phyloP scores from a whole-genome alignment of 2,888 invertebrate genomes.

The Thymelicus acteon region DNA sequence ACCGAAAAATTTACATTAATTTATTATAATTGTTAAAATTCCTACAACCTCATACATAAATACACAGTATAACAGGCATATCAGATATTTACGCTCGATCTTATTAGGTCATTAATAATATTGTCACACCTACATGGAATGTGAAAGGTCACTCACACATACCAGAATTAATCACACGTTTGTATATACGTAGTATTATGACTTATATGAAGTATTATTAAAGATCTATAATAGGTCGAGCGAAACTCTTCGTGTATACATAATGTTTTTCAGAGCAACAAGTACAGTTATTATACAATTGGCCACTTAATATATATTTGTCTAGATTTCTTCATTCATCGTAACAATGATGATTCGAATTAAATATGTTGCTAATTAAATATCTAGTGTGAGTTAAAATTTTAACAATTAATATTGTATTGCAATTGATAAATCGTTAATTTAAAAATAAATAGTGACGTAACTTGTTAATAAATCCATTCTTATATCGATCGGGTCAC shows the following conservation, averaged over 20 bases:
- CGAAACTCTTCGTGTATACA: constrained; percentile 18
- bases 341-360: not conserved
- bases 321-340: constrained; percentile 10
- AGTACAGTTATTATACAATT: constrained; percentile 32
- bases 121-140: not conserved
- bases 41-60: constrained; percentile 77
- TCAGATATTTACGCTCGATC: constrained; percentile 13
- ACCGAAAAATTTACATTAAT: constrained; percentile 79
- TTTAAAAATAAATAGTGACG: not conserved
- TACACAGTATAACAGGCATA: constrained; percentile 65
- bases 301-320: constrained; percentile 18
- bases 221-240: constrained; percentile 2
- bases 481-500: constrained; percentile 9
- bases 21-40: constrained; percentile 57
- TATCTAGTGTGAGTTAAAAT: constrained; percentile 18
- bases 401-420: constrained; percentile 1
- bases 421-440: constrained; percentile 6
- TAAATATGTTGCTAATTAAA: constrained; percentile 10
- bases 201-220: not conserved
- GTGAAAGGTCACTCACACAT: not conserved
- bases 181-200: too few species aligned
- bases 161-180: too few species aligned
- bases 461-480: constrained; percentile 15
- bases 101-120: constrained; percentile 6
- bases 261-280: constrained; percentile 22